phyloP scores from a whole-genome alignment of 2,113 vertebrate species.

The Anoura caudifer region DNA sequence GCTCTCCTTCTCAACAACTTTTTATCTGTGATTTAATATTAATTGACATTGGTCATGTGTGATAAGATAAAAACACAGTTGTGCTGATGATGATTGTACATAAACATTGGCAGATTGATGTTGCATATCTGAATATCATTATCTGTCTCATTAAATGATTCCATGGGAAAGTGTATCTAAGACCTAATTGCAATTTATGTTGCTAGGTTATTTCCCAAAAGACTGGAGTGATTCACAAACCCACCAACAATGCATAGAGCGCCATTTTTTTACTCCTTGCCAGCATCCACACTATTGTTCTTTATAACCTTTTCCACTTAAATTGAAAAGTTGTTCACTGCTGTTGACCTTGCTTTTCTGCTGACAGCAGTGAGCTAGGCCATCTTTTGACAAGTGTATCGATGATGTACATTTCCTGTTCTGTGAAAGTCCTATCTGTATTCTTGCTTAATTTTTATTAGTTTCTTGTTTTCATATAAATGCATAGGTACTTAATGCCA shows the following conservation, averaged over 20 bases:
- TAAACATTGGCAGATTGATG: background rate
- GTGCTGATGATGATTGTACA: background rate
- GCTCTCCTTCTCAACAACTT: background rate
- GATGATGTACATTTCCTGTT: background rate
- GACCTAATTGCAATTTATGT: background rate
- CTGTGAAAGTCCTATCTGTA: background rate
- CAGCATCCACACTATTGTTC: background rate
- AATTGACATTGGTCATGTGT: background rate
- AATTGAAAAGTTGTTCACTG: background rate
- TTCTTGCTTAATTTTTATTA: background rate
- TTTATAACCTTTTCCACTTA: background rate
- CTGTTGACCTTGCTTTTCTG: background rate
- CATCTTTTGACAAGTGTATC: background rate
- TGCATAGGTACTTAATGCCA: background rate
- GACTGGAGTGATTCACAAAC: background rate
- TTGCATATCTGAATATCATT: background rate
- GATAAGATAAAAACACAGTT: background rate
- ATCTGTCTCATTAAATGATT: background rate
- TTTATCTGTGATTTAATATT: background rate
- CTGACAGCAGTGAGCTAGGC: background rate
- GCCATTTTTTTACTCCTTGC: background rate
- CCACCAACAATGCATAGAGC: background rate
- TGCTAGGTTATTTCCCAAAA: background rate
- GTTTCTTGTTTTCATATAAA: background rate
- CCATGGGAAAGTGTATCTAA: background rate